Percentiles rank a stretch among this genome's conserved stretches.
These are phyloP conservation scores for Bettongia penicillata DNA, from an alignment of 2,113 vertebrate species.

Conservation along the genomic window DNA sequence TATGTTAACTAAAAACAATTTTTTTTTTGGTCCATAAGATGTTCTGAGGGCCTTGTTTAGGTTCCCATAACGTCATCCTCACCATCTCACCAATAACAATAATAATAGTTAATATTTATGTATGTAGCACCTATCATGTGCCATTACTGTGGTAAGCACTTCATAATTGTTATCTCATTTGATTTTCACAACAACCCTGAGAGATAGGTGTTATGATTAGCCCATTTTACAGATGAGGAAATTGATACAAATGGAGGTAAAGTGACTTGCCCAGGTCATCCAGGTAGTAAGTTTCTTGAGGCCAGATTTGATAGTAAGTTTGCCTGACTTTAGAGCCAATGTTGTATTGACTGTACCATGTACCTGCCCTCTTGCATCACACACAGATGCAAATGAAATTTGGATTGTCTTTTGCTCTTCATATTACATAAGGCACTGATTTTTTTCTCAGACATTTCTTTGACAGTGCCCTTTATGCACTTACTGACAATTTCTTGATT, in stretches of 20 bases:
- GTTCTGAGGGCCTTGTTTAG: not conserved
- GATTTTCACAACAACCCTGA: not conserved
- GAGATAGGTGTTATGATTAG: not conserved
- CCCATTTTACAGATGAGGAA: not conserved
- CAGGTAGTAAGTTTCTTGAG: not conserved
- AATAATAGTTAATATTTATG: not conserved
- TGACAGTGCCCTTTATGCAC: not conserved
- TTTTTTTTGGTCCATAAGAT: not conserved
- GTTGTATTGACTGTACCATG: not conserved
- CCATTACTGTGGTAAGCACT: not conserved
- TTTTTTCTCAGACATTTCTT: not conserved
- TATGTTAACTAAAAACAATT: too few species aligned
- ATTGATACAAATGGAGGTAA: not conserved
- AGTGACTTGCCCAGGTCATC: not conserved
- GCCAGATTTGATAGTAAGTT: not conserved
- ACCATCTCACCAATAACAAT: not conserved
- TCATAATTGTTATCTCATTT: not conserved
- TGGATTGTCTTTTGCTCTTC: not conserved
- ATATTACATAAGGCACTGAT: not conserved
- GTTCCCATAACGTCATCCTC: not conserved
- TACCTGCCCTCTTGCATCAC: not conserved
- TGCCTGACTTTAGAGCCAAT: not conserved
- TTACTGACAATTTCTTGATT: not conserved
- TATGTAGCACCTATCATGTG: not conserved
- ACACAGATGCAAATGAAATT: not conserved